Evolutionary conservation across 2,113 vertebrate species (phyloP), one percentile per base, ranked within the genome.

Genomic region (Cyanoliseus patagonus): DNA sequence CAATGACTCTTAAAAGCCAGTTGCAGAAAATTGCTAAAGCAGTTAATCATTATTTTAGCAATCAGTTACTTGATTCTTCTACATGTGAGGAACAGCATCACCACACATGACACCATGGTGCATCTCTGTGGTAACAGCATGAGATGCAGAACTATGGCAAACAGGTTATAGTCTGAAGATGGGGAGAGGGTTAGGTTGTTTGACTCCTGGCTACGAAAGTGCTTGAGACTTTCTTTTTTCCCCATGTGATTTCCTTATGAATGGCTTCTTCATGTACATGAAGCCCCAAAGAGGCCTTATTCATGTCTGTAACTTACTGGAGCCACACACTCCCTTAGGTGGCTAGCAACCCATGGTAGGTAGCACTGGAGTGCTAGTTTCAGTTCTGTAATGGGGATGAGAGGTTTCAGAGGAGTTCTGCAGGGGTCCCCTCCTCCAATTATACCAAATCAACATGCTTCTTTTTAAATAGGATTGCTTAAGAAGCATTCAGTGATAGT

Each of bases 51-150:
- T 69, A 41, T 80, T 85, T 86, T 59, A 62, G 63, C 68, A 49
- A 6, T 19, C 51, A 70, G 31, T 41, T 47, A 22, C 37, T 57
- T 33, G 22, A 14, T 42, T 67, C 11, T 75, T 78, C 69, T 4
- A 8, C 10, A 3, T 39, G 46, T 49, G 33, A 53, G 28, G 44
- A 70, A 22, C 68, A 62, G 64, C 28, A 39, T 70, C 30, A 13
- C 49, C 41, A 12, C 31, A 17, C 0, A 0, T 42, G 64, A 66
- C 37, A 12, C 28, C 4, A 1, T 10, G 20, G 49, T 69, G 39
- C 31, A n/a, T 66, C 17, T 28, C 83, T 77, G 28, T 63, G 1
- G 2, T 47, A 62, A 41, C 0, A 42, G 30, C 17, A 13, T 28
- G 51, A 88, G 72, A 33, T 37, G 37, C 44, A 66, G n/a, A 86